Conservation (phyloP, 2,888 invertebrate species). For the Geotrupes spiniger region DNA sequence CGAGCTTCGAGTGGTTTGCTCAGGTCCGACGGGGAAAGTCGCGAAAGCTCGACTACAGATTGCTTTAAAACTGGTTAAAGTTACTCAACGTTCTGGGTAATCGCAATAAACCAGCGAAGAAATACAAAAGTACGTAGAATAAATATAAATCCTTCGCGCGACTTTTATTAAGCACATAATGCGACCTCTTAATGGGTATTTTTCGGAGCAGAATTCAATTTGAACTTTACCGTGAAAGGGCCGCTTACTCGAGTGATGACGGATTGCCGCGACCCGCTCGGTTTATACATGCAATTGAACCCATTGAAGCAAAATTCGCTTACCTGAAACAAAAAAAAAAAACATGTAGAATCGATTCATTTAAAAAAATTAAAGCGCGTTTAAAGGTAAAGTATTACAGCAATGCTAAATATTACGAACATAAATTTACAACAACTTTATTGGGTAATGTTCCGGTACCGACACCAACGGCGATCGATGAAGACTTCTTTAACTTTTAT, state of each 20-base stretch:
- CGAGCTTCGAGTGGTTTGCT: conserved; percentile 4
- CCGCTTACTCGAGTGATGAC: conserved; percentile 16
- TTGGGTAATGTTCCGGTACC: too few species aligned
- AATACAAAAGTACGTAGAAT: too few species aligned
- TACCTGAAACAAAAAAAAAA: conserved; percentile 20
- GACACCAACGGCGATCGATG: too few species aligned
- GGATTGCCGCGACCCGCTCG: conserved; percentile 8
- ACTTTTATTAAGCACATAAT: conserved; percentile 18
- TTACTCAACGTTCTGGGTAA: too few species aligned
- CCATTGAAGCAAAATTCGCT: conserved; percentile 4
- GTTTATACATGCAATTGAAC: conserved; percentile 5
- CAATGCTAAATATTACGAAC: too few species aligned
- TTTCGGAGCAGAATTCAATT: conserved; percentile 19
- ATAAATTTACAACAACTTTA: too few species aligned
- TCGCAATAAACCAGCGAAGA: too few species aligned
- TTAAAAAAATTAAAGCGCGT: too few species aligned
- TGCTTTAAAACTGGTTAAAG: too few species aligned
- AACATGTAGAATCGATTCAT: not conserved
- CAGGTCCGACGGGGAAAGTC: not conserved
- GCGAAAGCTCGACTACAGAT: too few species aligned
- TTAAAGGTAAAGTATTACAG: too few species aligned
- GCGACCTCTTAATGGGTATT: conserved; percentile 15
- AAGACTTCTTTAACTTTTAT: too few species aligned
- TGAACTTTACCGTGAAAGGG: conserved; percentile 19
- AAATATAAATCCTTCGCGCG: conserved; percentile 9